Percentiles rank a stretch among this genome's conserved stretches.
These are phyloP conservation scores for Todus mexicanus DNA, from an alignment of 2,797 vertebrate species.

Conservation along the genomic window DNA sequence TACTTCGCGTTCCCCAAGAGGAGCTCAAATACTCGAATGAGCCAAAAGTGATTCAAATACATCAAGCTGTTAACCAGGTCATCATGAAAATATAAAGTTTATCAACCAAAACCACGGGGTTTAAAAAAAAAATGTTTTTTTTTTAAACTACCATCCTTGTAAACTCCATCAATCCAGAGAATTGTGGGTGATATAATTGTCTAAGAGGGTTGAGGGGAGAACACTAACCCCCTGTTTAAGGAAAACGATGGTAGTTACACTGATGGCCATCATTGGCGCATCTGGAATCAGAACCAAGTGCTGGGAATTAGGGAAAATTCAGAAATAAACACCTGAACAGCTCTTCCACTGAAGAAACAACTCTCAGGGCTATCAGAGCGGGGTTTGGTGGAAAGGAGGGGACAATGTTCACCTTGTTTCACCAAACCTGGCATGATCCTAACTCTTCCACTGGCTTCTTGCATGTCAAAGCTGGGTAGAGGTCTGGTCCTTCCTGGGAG, in stretches of 20 bases:
- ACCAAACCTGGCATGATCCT: fast-evolving
- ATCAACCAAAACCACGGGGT: not conserved
- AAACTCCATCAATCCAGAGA: not conserved
- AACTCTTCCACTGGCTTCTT: not conserved
- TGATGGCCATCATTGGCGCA: not conserved
- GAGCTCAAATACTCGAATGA: not conserved
- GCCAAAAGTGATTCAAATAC: not conserved
- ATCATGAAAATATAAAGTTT: not conserved
- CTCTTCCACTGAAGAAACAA: not conserved
- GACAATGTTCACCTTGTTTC: not conserved
- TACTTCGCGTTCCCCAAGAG: not conserved
- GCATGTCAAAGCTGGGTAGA: fast-evolving
- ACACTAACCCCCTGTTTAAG: not conserved
- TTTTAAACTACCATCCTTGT: not conserved
- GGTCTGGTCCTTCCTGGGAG: not conserved
- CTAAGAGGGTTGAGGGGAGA: not conserved
- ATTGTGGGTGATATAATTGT: not conserved
- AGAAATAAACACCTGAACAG: not conserved
- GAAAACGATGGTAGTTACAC: not conserved
- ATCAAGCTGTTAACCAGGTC: not conserved
- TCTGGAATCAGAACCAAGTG: not conserved
- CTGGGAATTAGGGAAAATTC: not conserved
- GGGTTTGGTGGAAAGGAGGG: not conserved
- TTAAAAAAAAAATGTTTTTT: not conserved
- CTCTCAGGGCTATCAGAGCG: not conserved